Conservation (phyloP, 2,113 vertebrate genomes). For the Neolamprologus longior region DNA sequence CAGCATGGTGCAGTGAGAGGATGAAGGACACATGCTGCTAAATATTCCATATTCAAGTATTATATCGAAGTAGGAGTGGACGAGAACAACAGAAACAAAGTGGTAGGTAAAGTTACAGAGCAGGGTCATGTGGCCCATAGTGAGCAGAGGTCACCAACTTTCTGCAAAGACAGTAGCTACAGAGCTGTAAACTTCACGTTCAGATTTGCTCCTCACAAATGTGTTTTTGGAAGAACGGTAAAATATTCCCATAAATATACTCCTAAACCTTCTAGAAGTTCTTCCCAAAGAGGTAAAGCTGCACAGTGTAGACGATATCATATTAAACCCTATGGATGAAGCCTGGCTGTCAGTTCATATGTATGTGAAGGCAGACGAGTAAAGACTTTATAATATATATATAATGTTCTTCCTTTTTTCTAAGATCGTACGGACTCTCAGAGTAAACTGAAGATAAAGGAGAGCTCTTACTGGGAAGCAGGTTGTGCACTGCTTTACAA, state of each 20-base stretch:
- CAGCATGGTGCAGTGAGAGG: not conserved
- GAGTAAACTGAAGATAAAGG: not conserved
- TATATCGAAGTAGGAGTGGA: not conserved
- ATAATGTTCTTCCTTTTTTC: not conserved
- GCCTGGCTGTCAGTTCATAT: not conserved
- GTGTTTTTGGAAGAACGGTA: not conserved
- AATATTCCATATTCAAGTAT: not conserved
- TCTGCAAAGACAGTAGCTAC: not conserved
- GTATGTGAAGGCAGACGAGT: not conserved
- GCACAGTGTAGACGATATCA: not conserved
- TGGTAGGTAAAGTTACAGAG: not conserved
- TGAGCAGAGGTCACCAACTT: not conserved
- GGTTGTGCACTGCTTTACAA: slow-evolving; percentile 58
- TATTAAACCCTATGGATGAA: not conserved
- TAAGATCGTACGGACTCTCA: rapidly evolving
- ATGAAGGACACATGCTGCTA: not conserved
- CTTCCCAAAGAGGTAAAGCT: not conserved
- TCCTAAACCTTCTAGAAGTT: not conserved
- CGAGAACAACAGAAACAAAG: not conserved
- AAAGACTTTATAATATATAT: not conserved
- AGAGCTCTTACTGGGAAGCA: slow-evolving; percentile 52
- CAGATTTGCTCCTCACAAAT: not conserved
- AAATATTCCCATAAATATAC: not conserved
- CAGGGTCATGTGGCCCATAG: not conserved
- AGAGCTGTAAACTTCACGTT: rapidly evolving